These are phyloP conservation scores for Aphelocoma californica DNA, from an alignment of 2,797 vertebrate genomes.

Conservation along the genomic window DNA sequence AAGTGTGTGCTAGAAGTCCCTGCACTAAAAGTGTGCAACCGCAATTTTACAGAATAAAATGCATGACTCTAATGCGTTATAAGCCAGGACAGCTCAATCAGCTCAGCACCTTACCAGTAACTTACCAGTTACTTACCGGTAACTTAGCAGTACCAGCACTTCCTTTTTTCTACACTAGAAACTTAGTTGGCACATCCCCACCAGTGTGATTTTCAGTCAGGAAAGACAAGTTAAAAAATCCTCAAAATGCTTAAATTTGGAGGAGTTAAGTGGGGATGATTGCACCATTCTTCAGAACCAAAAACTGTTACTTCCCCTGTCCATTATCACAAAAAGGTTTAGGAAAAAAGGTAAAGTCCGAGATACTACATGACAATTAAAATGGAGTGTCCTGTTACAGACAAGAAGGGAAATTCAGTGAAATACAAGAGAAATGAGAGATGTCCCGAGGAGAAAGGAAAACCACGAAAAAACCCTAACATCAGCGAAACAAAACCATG, in stretches of 20 bases:
- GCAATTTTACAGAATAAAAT: fast-evolving
- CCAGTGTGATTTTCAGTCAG: fast-evolving
- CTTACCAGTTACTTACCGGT: fast-evolving
- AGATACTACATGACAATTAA: fast-evolving
- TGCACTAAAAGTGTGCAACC: fast-evolving
- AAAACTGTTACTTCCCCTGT: fast-evolving
- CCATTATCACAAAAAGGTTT: fast-evolving
- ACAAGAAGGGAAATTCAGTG: fast-evolving
- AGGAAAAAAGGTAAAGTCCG: fast-evolving
- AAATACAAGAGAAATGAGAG: fast-evolving
- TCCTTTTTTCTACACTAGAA: fast-evolving
- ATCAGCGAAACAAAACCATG: fast-evolving
- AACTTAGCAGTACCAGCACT: fast-evolving
- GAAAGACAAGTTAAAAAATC: fast-evolving
- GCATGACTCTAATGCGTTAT: fast-evolving
- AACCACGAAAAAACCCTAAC: fast-evolving
- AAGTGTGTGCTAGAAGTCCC: fast-evolving
- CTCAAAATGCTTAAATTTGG: fast-evolving
- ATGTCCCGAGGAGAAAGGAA: fast-evolving
- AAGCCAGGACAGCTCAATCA: fast-evolving
- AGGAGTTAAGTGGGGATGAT: fast-evolving
- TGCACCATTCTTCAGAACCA: fast-evolving
- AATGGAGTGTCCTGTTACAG: fast-evolving
- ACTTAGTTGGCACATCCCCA: fast-evolving
- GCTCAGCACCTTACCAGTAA: fast-evolving